These are phyloP conservation scores for Thymallus thymallus DNA, from an alignment of 2,113 vertebrate species.

Conservation along the genomic window DNA sequence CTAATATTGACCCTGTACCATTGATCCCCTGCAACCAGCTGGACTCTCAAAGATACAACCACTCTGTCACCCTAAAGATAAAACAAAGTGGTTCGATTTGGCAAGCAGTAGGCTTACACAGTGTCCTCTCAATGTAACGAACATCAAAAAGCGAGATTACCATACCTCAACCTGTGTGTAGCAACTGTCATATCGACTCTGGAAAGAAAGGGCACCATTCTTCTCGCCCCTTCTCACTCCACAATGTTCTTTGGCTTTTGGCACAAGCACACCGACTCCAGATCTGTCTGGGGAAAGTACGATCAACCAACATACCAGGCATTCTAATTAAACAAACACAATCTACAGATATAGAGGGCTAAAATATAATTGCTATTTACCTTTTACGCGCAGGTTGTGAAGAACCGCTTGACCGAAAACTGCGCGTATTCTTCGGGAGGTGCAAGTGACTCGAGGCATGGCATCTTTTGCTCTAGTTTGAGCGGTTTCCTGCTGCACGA, in stretches of 20 bases:
- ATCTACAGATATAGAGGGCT: background rate
- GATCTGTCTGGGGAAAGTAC: constrained; percentile 26
- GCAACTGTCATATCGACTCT: constrained; percentile 66
- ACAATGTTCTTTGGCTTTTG: constrained; percentile 38
- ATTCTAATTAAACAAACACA: background rate
- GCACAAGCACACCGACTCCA: constrained; percentile 36
- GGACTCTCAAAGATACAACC: constrained; percentile 55
- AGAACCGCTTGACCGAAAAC: constrained; percentile 43
- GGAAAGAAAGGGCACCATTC: constrained; percentile 40
- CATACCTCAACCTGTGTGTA: constrained; percentile 52
- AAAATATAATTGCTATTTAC: constrained; percentile 33
- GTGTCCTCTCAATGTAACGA: background rate
- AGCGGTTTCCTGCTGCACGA: constrained; percentile 7
- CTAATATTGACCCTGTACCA: constrained; percentile 65
- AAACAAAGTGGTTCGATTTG: background rate
- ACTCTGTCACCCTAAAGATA: constrained; percentile 47
- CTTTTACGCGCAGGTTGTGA: constrained; percentile 46
- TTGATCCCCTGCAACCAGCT: constrained; percentile 43
- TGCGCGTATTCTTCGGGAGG: constrained; percentile 25
- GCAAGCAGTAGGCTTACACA: background rate
- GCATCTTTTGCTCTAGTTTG: constrained; percentile 15
- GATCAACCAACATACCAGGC: background rate
- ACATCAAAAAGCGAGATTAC: background rate
- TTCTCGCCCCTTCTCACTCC: constrained; percentile 47
- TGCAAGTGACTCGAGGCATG: constrained; percentile 48